These are phyloP conservation scores for Chauna torquata DNA, from an alignment of 2,113 vertebrate species.

Conservation along the genomic window DNA sequence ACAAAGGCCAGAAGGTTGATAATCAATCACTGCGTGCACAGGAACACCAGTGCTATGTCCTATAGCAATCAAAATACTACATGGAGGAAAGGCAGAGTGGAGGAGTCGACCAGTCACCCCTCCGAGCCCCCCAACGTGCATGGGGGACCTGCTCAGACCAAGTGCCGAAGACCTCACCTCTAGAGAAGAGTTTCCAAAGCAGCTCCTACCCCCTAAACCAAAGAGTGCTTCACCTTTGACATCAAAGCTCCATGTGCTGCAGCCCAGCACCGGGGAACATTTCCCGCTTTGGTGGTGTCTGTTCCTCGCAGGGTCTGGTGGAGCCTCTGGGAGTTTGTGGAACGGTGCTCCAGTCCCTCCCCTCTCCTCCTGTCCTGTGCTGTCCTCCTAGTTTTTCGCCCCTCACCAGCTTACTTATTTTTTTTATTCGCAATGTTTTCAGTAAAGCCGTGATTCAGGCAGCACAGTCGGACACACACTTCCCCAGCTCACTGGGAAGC, in stretches of 20 bases:
- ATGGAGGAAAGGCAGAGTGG: background rate
- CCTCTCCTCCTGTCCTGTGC: background rate
- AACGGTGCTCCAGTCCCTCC: background rate
- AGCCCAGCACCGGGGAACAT: background rate
- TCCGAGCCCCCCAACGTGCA: background rate
- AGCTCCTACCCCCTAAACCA: background rate
- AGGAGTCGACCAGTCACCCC: fast-evolving
- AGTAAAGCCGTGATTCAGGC: background rate
- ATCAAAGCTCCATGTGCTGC: fast-evolving
- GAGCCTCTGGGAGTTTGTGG: too few species aligned
- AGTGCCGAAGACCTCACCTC: background rate
- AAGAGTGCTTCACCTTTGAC: background rate
- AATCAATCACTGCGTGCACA: too few species aligned
- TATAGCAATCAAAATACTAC: background rate
- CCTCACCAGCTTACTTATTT: too few species aligned
- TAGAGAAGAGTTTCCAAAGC: background rate
- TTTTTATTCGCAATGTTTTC: background rate
- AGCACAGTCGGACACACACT: background rate
- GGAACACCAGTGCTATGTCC: fast-evolving
- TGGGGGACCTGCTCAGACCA: background rate
- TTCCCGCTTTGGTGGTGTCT: too few species aligned
- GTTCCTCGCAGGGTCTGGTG: too few species aligned
- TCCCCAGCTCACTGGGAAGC: background rate
- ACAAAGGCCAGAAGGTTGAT: background rate
- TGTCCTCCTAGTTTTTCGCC: background rate